Evolutionary conservation across 2,888 invertebrate species (phyloP), one percentile per base, ranked within the genome.

Genomic region (Ferdinandea cuprea): DNA sequence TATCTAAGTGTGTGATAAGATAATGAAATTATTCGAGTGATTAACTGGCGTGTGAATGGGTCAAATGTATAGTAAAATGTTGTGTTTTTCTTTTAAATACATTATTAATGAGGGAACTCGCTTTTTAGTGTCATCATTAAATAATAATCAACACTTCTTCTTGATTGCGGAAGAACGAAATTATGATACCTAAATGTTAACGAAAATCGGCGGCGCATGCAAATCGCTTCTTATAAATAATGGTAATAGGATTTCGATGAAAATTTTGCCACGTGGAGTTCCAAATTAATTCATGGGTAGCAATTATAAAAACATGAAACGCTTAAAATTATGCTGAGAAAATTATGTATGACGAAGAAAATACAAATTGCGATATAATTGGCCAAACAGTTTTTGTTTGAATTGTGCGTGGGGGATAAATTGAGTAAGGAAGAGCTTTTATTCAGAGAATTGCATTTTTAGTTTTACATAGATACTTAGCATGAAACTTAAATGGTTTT

Each of bases 81-180:
- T n/a, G n/a, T n/a, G n/a, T n/a, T n/a, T n/a, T n/a, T n/a, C n/a
- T 15, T 15, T 58, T 15, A 9, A 59, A 30, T n/a, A 17, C n/a
- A 42, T 30, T 42, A 17, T 59, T 59, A 6, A 17, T 17, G 9
- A 13, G 13, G 13, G 2, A 19, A 42, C n/a, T n/a, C n/a, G n/a
- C n/a, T n/a, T n/a, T n/a, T n/a, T n/a, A n/a, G n/a, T n/a, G n/a
- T 40, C 25, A 30, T 19, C 52, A 50, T 66, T 44, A 66, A 54
- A 54, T 52, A 52, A 13, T 52, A 44, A 44, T 44, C 11, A 54
- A 21, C 32, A 32, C 65, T 17, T 17, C n/a, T 19, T n/a, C 2
- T 25, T 37, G 11, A 44, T 32, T 21, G 30, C 42, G 44, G 66
- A 66, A 54, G 52, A 66, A 32, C 42, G 32, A 44, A 32, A 21